A percentile compares a stretch with the other conserved stretches of the same genome.
Conservation (phyloP, 2,113 vertebrate genomes). For the Henicopernis longicauda region DNA sequence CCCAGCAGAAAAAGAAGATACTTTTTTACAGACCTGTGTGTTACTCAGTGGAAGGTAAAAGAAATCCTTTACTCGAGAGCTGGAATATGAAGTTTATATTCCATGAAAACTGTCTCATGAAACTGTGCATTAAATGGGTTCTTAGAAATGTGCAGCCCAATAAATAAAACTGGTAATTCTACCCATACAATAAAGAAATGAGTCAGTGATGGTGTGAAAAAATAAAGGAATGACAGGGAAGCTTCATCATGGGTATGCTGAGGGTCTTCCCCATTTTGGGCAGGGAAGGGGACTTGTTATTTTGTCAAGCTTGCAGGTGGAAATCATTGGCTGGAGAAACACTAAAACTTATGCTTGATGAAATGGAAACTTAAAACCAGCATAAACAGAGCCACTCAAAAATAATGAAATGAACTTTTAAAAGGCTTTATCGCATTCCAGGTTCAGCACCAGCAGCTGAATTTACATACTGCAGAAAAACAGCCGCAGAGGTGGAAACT, state of each 20-base stretch:
- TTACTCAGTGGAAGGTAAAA: neutral
- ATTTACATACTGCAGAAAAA: constrained; percentile 25
- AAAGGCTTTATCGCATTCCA: constrained; percentile 9
- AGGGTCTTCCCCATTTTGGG: neutral
- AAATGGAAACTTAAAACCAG: constrained; percentile 20
- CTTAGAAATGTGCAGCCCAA: neutral
- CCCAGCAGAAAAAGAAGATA: neutral
- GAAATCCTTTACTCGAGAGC: neutral
- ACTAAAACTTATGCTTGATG: neutral
- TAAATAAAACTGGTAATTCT: constrained; percentile 16
- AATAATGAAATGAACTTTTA: constrained; percentile 43
- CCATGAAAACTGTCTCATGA: constrained; percentile 17
- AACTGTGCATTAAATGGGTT: constrained; percentile 16
- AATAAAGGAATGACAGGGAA: neutral
- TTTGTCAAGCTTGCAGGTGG: neutral
- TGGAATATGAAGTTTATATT: constrained; percentile 23
- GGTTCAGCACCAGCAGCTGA: constrained; percentile 29
- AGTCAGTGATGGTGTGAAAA: neutral
- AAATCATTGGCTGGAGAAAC: neutral
- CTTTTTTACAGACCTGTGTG: neutral
- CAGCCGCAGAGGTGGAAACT: neutral
- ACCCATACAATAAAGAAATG: neutral
- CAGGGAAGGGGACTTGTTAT: neutral
- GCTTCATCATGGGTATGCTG: neutral
- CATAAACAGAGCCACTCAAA: constrained; percentile 34